Evolutionary conservation across 2,113 vertebrate species (phyloP).

Genomic region (Daboia siamensis): DNA sequence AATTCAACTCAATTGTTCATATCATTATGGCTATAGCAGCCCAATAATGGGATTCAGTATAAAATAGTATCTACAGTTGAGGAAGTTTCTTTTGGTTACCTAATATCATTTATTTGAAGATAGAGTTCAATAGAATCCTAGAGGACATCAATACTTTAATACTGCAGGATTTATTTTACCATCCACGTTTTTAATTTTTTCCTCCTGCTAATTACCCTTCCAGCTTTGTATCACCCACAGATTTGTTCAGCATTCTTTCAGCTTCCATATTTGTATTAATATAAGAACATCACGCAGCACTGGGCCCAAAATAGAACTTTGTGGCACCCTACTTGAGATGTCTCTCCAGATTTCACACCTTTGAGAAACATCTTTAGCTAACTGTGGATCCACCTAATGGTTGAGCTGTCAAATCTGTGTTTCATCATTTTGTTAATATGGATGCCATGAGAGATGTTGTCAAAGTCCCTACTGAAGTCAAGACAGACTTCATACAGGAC

Average conservation of each 20-base stretch:
- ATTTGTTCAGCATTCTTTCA: neutral
- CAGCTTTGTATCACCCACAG: neutral
- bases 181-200: neutral
- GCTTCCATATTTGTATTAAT: neutral
- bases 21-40: neutral
- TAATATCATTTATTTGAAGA: neutral
- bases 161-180: neutral
- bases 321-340: neutral
- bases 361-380: neutral
- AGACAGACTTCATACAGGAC: neutral
- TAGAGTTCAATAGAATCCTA: neutral
- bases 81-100: neutral
- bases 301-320: neutral
- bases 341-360: neutral
- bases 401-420: neutral
- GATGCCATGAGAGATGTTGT: neutral
- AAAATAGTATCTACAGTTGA: neutral
- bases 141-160: neutral
- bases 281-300: neutral
- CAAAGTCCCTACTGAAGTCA: neutral
- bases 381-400: neutral
- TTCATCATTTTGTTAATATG: neutral
- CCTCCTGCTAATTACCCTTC: neutral
- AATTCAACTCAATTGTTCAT: conserved; percentile 7
- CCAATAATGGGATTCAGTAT: neutral